Evolutionary conservation across 2,888 invertebrate genomes (phyloP).

Genomic region (Melanostoma mellinum): DNA sequence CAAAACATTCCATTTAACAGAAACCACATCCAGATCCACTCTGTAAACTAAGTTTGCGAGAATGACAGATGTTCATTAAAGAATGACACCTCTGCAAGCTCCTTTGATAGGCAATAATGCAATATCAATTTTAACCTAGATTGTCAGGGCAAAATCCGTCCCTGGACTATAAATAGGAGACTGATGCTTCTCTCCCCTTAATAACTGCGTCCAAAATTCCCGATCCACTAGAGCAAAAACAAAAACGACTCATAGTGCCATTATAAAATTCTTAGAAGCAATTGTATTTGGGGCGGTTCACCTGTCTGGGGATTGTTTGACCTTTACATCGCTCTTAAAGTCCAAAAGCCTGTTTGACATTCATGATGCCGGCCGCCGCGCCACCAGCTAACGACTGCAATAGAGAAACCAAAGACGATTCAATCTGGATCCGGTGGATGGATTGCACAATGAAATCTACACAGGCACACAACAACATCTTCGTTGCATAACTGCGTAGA

Average conservation of each 20-base stretch:
- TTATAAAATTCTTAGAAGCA: constrained; percentile 54
- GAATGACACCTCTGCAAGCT: too few species aligned
- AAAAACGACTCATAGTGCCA: constrained; percentile 39
- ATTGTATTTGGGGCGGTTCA: constrained; percentile 70
- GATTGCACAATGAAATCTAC: constrained; percentile 48
- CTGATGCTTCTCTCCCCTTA: constrained; percentile 36
- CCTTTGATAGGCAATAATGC: too few species aligned
- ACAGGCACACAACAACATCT: constrained; percentile 27
- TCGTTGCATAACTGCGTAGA: constrained; percentile 67
- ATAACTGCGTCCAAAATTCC: constrained; percentile 59
- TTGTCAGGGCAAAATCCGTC: too few species aligned
- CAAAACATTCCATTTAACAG: too few species aligned
- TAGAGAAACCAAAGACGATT: background rate
- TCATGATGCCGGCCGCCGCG: constrained; percentile 18
- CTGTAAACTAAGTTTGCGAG: too few species aligned
- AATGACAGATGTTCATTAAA: too few species aligned
- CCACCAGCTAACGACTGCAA: background rate
- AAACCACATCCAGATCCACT: too few species aligned
- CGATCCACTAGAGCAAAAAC: constrained; percentile 34
- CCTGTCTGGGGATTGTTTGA: constrained; percentile 58
- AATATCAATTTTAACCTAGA: too few species aligned
- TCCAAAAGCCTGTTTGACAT: constrained; percentile 66
- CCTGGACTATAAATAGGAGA: too few species aligned
- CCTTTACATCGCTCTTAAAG: constrained; percentile 58
- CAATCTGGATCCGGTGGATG: constrained; percentile 56